Percentiles rank a stretch among this genome's conserved stretches.
Evolutionary conservation across 2,797 vertebrate genomes (phyloP).

Genomic region (Hafferia zeledoni): DNA sequence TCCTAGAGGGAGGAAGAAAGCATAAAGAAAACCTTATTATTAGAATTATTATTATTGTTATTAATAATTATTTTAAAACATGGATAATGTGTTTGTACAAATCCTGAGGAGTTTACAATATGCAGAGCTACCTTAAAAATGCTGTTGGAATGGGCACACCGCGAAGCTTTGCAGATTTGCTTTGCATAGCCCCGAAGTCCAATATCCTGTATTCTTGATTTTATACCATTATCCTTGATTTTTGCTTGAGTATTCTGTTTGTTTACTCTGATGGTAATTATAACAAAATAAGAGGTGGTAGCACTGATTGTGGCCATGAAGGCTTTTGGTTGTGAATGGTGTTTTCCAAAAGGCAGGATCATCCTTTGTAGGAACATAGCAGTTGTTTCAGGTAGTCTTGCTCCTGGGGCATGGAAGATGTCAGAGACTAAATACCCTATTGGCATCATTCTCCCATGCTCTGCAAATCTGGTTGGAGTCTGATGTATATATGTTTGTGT

Average conservation of each 20-base stretch:
- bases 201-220: background rate
- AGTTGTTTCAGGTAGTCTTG: background rate
- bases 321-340: background rate
- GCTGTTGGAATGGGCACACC: background rate
- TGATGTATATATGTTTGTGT: background rate
- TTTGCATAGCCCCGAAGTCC: background rate
- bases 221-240: background rate
- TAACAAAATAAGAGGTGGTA: background rate
- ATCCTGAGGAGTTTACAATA: background rate
- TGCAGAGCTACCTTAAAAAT: background rate
- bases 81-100: background rate
- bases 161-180: background rate
- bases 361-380: background rate
- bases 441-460: background rate
- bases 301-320: background rate
- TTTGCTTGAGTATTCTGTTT: background rate
- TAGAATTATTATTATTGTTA: no score
- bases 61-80: background rate
- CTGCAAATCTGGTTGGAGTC: background rate
- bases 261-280: background rate
- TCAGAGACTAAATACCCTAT: background rate
- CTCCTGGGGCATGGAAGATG: background rate
- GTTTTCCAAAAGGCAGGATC: background rate
- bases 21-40: background rate
- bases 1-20: background rate